A percentile compares a stretch with the other conserved stretches of the same genome.
Conservation (phyloP, 2,113 vertebrate genomes). For the Sinocyclocheilus maitianheensis region DNA sequence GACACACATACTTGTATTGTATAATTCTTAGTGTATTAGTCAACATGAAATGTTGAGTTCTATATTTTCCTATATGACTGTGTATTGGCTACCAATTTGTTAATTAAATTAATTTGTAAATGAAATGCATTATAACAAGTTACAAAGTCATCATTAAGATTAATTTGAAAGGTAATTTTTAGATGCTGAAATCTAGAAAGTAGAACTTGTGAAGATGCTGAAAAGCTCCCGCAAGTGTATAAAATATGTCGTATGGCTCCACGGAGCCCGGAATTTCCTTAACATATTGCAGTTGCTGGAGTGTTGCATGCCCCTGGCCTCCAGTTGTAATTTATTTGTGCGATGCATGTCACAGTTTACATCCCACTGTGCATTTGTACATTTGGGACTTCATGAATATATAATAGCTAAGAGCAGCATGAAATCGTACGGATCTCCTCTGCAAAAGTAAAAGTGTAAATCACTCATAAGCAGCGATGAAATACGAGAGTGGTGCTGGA, state of each 20-base stretch:
- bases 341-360: conserved; percentile 41
- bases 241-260: conserved; percentile 26
- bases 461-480: conserved; percentile 53
- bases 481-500: conserved; percentile 50
- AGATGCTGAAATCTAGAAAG: neutral
- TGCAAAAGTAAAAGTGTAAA: conserved; percentile 59
- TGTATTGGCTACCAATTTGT: neutral
- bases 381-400: conserved; percentile 47
- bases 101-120: neutral
- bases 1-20: too few species aligned
- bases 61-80: neutral
- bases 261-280: conserved; percentile 21
- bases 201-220: conserved; percentile 16
- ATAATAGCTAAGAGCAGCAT: conserved; percentile 32
- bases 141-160: neutral
- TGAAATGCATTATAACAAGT: neutral
- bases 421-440: conserved; percentile 53
- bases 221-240: conserved; percentile 22
- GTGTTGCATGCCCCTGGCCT: conserved; percentile 37
- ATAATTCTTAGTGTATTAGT: too few species aligned
- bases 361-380: conserved; percentile 28
- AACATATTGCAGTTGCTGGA: conserved; percentile 39
- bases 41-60: too few species aligned
- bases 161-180: neutral
- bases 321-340: conserved; percentile 45